phyloP scores from a whole-genome alignment of 2,888 invertebrate genomes.

The Poecilobothrus nobilitatus region DNA sequence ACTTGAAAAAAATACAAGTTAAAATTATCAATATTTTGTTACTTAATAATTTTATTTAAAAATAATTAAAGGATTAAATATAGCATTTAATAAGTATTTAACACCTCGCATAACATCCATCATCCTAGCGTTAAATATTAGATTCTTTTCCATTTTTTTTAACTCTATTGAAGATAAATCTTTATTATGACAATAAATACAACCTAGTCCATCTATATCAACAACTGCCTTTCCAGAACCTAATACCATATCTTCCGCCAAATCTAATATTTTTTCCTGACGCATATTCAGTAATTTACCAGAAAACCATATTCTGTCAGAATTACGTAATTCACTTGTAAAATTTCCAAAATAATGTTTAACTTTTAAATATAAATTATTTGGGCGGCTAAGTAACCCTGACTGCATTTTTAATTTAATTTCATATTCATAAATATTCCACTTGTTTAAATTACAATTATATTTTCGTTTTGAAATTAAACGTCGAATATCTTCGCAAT shows the following conservation, averaged over 20 bases:
- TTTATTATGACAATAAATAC: constrained; percentile 59
- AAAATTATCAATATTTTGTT: no score
- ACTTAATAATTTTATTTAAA: constrained; percentile 51
- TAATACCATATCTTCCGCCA: constrained; percentile 46
- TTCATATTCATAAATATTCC: constrained; percentile 69
- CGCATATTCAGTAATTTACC: constrained; percentile 53
- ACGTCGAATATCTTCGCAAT: constrained; percentile 54
- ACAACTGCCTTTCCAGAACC: constrained; percentile 58
- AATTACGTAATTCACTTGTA: constrained; percentile 56
- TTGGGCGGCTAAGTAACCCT: constrained; percentile 56
- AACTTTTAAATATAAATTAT: constrained; percentile 54
- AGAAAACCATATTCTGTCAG: constrained; percentile 70
- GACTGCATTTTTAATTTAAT: constrained; percentile 63
- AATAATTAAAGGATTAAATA: constrained; percentile 68
- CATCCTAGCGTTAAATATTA: constrained; percentile 41
- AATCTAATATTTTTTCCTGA: constrained; percentile 42
- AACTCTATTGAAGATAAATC: constrained; percentile 48
- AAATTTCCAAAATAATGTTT: constrained; percentile 66
- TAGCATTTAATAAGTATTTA: constrained; percentile 67
- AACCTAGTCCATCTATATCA: constrained; percentile 60
- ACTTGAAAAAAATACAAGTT: no score
- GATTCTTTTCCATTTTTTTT: constrained; percentile 27
- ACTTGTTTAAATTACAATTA: constrained; percentile 59
- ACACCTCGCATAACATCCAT: constrained; percentile 58
- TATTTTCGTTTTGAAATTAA: constrained; percentile 36